Base-by-base conservation (phyloP, 2,888 invertebrate genomes). In the Dione vanillae region DNA sequence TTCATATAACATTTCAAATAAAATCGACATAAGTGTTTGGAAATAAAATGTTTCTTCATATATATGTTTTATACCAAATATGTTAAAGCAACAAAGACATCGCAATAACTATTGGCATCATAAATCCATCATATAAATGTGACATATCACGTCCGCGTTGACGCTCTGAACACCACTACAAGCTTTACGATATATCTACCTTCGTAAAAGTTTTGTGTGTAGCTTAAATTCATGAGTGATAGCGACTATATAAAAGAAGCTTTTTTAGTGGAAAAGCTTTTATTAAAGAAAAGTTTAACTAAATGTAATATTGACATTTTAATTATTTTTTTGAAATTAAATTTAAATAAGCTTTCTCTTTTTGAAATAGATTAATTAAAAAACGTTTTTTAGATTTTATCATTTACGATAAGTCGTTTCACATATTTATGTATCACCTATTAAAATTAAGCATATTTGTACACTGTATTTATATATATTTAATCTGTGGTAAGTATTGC, bases 101-200 rank as follows among this genome's bases (percentile, higher is more conserved):
- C 49, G 65, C 67, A 72, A 81, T 80, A 83, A 80, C 84, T 84
- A 87, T 88, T 80, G 82, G 75, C 78, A 78, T 72, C 84, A 85
- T 89, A 90, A 88, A 89, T 89, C 86, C 85, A 89, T 90, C 86
- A 88, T 82, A 84, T 83, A 84, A 85, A 87, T 85, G 86, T 82
- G 87, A 85, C 86, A 83, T 84, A 85, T 88, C 89, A 90, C 90
- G 89, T 89, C 85, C 85, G 79, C 83, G 80, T 78, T 80, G 80
- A 82, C 83, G 83, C 82, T 83, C 78, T 75, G 79, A 82, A 80
- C 79, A 64, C 81, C 78, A 79, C 83, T 75, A 81, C 82, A 82
- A 81, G 83, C 82, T 89, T 90, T 89, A 89, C 87, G 90, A 88
- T 83, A 75, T 81, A 83, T 83, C 83, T 82, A 80, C 82, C 81